Conservation (phyloP, 2,888 invertebrate genomes). For the Mechanitis messenoides region DNA sequence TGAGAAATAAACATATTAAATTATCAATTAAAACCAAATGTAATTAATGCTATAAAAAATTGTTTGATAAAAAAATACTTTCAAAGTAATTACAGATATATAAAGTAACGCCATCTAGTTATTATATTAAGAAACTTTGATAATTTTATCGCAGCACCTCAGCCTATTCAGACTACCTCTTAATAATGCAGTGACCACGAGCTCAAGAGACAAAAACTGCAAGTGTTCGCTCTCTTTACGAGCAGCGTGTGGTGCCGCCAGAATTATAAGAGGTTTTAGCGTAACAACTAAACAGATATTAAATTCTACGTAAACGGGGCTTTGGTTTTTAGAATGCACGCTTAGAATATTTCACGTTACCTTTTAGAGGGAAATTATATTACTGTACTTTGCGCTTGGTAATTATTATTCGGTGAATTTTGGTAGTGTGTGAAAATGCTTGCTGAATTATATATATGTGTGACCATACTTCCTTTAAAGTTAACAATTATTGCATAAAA, state of each 20-base stretch:
- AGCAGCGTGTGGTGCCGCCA: conserved; percentile 44
- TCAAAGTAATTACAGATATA: neutral
- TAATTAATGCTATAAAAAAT: too few relatives aligned
- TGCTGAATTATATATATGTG: neutral
- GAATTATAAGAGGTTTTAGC: conserved; percentile 66
- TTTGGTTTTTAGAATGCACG: conserved; percentile 33
- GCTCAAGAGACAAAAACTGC: conserved; percentile 66
- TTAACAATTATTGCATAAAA: too few relatives aligned
- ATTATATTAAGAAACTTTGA: neutral
- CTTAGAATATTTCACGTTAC: conserved; percentile 34
- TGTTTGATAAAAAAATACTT: too few relatives aligned
- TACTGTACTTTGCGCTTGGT: conserved; percentile 2
- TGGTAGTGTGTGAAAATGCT: neutral
- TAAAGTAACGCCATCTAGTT: conserved; percentile 2
- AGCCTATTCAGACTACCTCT: conserved; percentile 38
- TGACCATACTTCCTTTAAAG: neutral
- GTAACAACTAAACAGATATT: conserved; percentile 51
- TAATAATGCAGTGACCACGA: conserved; percentile 71
- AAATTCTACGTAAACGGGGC: conserved; percentile 44
- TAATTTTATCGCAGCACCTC: neutral
- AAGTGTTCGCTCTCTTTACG: conserved; percentile 65
- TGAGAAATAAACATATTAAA: neutral
- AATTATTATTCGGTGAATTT: conserved; percentile 3
- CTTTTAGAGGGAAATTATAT: conserved; percentile 6
- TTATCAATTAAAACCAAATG: too few relatives aligned